Evolutionary conservation across 2,797 vertebrate species (phyloP), one percentile per base, ranked within the genome.

Genomic region (Sebastiscus albofasciatus): DNA sequence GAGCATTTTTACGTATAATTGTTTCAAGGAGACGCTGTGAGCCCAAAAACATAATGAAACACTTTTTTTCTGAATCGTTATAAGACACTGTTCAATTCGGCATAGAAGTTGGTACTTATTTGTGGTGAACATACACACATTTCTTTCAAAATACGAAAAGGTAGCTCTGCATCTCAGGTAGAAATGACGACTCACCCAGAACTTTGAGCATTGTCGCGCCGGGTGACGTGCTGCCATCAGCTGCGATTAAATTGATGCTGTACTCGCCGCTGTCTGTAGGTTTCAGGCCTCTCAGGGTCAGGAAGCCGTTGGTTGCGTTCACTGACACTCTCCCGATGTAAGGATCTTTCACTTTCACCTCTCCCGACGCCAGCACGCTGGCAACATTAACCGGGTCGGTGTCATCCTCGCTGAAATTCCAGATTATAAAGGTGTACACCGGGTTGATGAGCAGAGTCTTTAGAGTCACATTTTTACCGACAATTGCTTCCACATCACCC

Each of bases 211-310:
- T 1, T 0, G 33, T 75, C 4, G 82, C 82, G 0, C 0, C 81
- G 0, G 70, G 13, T 1, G 0, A 0, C 0, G 60, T 36, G 0
- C 0, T 0, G 0, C 1, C 33, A 0, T 1, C 1, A 0, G 0
- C 0, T 0, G 0, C 0, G 0, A 92, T 0, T 0, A 89, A 0
- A 16, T 0, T 24, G 59, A 93, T 2, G 64, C 0, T 29, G 9
- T 89, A 94, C 0, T 83, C 65, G 0, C 93, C 93, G 11, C 59
- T 89, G 78, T 94, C 93, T 2, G 0, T 0, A 1, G 4, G 0
- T 5, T 0, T 72, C n/a, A 90, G 22, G 1, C 14, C 0, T 0
- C 0, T 8, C 5, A 94, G 46, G 1, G 3, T 77, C 80, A 94
- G 27, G 55, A 1, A 4, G 0, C 90, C 93, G 29, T 27, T 86